Conservation (phyloP, 2,888 invertebrate genomes). For the Caenorhabditis imperialis region DNA sequence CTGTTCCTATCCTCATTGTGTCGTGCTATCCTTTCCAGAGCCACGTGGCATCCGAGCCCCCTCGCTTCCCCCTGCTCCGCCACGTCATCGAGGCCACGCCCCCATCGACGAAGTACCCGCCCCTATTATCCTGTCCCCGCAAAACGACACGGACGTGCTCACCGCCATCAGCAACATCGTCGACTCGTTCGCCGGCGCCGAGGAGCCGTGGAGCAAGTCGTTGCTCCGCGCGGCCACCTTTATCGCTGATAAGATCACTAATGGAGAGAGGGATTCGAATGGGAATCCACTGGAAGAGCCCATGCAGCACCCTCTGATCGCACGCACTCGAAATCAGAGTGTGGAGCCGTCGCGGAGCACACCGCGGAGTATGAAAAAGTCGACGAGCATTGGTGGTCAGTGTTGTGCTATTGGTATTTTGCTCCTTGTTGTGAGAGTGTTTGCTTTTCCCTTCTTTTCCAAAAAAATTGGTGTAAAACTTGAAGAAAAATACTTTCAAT, state of each 20-base stretch:
- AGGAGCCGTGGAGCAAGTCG: constrained; percentile 70
- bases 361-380: constrained; percentile 48
- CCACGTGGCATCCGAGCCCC: constrained; percentile 49
- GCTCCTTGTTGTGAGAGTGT: not conserved
- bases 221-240: constrained; percentile 74
- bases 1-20: not conserved
- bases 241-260: constrained; percentile 70
- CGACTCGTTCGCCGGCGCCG: constrained; percentile 63
- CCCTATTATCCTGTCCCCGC: constrained; percentile 55
- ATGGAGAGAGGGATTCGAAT: constrained; percentile 44
- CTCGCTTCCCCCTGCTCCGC: constrained; percentile 43
- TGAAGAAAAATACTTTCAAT: too few relatives aligned
- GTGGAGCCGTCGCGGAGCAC: constrained; percentile 21
- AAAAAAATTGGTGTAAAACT: too few relatives aligned
- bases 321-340: constrained; percentile 27
- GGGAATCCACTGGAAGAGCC: constrained; percentile 39
- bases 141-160: constrained; percentile 59
- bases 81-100: constrained; percentile 14
- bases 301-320: constrained; percentile 16
- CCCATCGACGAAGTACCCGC: constrained; percentile 53
- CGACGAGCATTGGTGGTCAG: constrained; percentile 56
- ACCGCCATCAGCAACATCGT: constrained; percentile 61
- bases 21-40: constrained; percentile 31
- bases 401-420: constrained; percentile 33
- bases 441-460: not conserved